A percentile compares a stretch with the other conserved stretches of the same genome.
Evolutionary conservation across 2,888 invertebrate genomes (phyloP).

Genomic region (Zele albiditarsus): DNA sequence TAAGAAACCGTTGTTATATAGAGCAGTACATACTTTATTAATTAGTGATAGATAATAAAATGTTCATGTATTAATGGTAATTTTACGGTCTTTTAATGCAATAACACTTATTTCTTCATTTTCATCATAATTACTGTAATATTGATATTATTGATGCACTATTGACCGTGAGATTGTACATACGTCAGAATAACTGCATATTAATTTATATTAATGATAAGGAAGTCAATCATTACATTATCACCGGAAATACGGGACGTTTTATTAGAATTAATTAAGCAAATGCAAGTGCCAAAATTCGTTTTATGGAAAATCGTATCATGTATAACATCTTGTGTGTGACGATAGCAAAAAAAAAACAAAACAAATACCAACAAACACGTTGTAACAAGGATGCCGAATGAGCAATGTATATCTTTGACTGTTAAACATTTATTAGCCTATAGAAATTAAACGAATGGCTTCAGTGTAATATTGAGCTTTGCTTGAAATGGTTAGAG

Average conservation of each 20-base stretch:
- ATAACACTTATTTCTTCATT: not conserved
- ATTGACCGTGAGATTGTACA: slow-evolving; percentile 21
- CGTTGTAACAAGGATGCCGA: slow-evolving; percentile 25
- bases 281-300: slow-evolving; percentile 67
- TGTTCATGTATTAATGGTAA: slow-evolving; percentile 22
- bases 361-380: not conserved
- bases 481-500: slow-evolving; percentile 9
- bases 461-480: slow-evolving; percentile 7
- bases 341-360: slow-evolving; percentile 5
- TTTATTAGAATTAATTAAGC: slow-evolving; percentile 54
- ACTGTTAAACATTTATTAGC: slow-evolving; percentile 22
- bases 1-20: slow-evolving; percentile 39
- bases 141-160: not conserved
- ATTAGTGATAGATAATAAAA: slow-evolving; percentile 7
- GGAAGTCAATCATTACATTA: slow-evolving; percentile 32
- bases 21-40: slow-evolving; percentile 27
- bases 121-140: not conserved
- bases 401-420: slow-evolving; percentile 24
- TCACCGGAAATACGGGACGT: slow-evolving; percentile 33
- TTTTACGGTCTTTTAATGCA: slow-evolving; percentile 22
- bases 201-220: slow-evolving; percentile 42
- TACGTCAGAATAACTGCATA: slow-evolving; percentile 36
- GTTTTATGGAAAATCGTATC: slow-evolving; percentile 48
- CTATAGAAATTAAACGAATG: not conserved
- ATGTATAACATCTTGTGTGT: slow-evolving; percentile 14